Conservation (phyloP, 2,113 vertebrate species). For the Macquaria ambigua region DNA sequence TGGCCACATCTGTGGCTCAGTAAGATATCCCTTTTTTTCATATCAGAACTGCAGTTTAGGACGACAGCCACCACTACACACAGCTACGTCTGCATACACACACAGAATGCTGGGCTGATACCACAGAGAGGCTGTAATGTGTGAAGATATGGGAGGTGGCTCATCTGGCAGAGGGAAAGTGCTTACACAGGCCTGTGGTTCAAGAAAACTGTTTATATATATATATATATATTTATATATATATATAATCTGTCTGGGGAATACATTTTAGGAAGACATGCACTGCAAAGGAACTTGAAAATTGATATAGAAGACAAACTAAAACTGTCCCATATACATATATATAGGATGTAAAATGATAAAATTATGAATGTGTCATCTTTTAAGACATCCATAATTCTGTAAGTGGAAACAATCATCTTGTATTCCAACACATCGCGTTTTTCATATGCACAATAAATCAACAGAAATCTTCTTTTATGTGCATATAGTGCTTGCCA, state of each 20-base stretch:
- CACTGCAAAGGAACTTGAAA: background rate
- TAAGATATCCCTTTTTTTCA: constrained; percentile 39
- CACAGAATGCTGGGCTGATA: constrained; percentile 40
- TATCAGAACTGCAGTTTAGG: constrained; percentile 52
- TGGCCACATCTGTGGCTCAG: constrained; percentile 57
- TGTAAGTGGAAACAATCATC: background rate
- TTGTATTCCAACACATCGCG: background rate
- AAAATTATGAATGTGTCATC: constrained; percentile 5
- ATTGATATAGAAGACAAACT: background rate
- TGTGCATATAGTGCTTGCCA: background rate
- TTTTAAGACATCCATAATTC: constrained; percentile 7
- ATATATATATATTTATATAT: background rate
- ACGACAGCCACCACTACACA: constrained; percentile 53
- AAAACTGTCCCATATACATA: constrained; percentile 16
- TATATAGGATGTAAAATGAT: background rate
- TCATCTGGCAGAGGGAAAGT: constrained; percentile 46
- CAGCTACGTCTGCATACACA: constrained; percentile 22
- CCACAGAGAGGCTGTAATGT: constrained; percentile 41
- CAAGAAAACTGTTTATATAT: constrained; percentile 19
- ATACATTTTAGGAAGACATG: constrained; percentile 1
- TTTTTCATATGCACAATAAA: constrained; percentile 18
- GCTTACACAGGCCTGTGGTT: constrained; percentile 52
- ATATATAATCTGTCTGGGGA: background rate
- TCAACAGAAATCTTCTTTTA: background rate
- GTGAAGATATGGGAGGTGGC: constrained; percentile 57